Conservation (phyloP, 2,797 vertebrate genomes). For the Tokudaia tokunoshimensis region DNA sequence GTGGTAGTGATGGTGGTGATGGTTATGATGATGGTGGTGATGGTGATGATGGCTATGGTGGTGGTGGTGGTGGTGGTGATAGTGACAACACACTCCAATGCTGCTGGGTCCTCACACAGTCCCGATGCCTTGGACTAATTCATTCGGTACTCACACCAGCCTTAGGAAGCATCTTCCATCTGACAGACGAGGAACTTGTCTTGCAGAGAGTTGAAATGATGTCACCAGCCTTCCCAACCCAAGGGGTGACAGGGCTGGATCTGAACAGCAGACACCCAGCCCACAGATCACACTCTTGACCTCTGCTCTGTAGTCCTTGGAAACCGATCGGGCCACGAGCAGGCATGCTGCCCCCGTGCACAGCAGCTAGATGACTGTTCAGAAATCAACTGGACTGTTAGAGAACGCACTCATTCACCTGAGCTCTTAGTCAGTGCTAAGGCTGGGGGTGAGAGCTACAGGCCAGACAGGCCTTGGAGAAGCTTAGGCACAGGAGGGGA, state of each 20-base stretch:
- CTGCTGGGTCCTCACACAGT: not conserved
- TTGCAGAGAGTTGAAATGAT: not conserved
- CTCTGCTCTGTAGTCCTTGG: not conserved
- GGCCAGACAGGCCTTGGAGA: accelerated
- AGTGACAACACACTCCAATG: not conserved
- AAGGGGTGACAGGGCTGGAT: too few species aligned
- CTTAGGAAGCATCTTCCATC: not conserved
- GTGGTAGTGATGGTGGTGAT: accelerated
- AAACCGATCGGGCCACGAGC: not conserved
- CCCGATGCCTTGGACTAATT: not conserved
- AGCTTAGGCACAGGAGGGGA: not conserved
- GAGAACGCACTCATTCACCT: not conserved
- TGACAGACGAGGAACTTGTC: not conserved
- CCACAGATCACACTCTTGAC: not conserved
- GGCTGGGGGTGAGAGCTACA: not conserved
- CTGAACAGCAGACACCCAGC: not conserved
- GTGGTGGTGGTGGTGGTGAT: accelerated
- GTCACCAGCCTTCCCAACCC: not conserved
- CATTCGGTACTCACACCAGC: accelerated
- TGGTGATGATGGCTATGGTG: accelerated
- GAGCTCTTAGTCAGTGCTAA: not conserved
- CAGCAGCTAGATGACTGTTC: not conserved
- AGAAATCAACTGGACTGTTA: not conserved
- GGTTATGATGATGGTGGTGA: accelerated
- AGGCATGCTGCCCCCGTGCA: not conserved